Base-by-base conservation (phyloP, 2,888 invertebrate genomes). In the Hecatera dysodea region DNA sequence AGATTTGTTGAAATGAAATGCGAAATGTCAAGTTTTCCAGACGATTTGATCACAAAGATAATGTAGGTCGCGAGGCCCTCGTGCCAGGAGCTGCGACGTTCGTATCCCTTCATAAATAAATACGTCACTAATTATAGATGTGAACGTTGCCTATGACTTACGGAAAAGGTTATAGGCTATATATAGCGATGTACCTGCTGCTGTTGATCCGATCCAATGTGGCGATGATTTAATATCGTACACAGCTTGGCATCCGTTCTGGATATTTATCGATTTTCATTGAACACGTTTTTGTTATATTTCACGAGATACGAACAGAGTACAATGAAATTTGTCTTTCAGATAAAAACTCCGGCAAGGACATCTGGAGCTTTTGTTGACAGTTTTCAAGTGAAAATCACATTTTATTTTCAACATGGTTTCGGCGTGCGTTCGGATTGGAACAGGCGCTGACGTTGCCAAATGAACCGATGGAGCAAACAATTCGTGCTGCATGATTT, bases 31-130 rank as follows among this genome's bases (percentile, higher is more conserved):
- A 59, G 56, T 76, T 80, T 78, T 70, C 69, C 74, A 77, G 70
- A 76, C 64, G 63, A 71, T 60, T 77, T 72, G 74, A 74, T 73
- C 78, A 75, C 64, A 81, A 74, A 78, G 83, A 86, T 77, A 85
- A 93, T 90, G 87, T 92, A 90, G 93, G 93, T 93, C 92, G 90
- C 89, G 90, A 86, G 88, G 90, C 84, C 87, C 81, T 80, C 87
- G 89, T 89, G 87, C 89, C 88, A 89, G 90, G 88, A 90, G 86
- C 70, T 60, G 72, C 53, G 52, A 66, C 64, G 86, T 81, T 84
- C 88, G 87, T 89, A 87, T 90, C 90, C 90, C 90, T 88, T 87
- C 88, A 87, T 90, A 90, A 91, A 93, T 91, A 90, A 90, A 92
- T 91, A 90, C 89, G 90, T 87, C 81, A 80, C 90, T 91, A 91